Evolutionary conservation across 2,888 invertebrate genomes (phyloP).

Genomic region (Hedya salicella): DNA sequence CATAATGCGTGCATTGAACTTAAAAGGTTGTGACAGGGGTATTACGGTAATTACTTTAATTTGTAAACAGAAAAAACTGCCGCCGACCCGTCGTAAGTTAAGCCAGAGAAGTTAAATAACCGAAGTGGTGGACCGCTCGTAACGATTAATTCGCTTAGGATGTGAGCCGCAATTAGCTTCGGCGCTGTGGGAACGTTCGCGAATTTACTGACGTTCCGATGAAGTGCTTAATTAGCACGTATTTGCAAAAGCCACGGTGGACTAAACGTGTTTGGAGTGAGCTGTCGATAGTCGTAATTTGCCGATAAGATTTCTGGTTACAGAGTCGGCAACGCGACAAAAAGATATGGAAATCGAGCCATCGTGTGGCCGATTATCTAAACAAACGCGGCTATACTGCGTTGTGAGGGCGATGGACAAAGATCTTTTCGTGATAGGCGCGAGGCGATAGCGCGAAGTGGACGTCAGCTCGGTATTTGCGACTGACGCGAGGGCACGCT

Average conservation of each 20-base stretch:
- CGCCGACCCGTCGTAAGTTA: conserved; percentile 64
- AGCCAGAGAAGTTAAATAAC: conserved; percentile 69
- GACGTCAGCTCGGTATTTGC: conserved; percentile 34
- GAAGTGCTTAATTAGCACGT: conserved; percentile 36
- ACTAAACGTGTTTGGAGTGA: conserved; percentile 24
- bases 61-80: conserved; percentile 79
- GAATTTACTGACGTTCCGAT: conserved; percentile 50
- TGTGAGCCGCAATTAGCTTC: conserved; percentile 63
- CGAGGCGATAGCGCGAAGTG: conserved; percentile 4
- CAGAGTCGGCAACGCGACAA: not conserved
- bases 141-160: conserved; percentile 58
- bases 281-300: conserved; percentile 11
- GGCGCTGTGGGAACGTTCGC: conserved; percentile 59
- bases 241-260: conserved; percentile 25
- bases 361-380: conserved; percentile 2
- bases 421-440: conserved; percentile 6
- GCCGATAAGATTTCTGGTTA: conserved; percentile 6
- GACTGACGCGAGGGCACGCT: conserved; percentile 55
- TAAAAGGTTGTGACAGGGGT: conserved; percentile 81
- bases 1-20: conserved; percentile 78
- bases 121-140: conserved; percentile 49
- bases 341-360: conserved; percentile 1
- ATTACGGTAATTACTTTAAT: conserved; percentile 82
- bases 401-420: conserved; percentile 2
- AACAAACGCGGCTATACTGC: not conserved